phyloP scores from a whole-genome alignment of 2,113 vertebrate species.

The Circaetus gallicus region DNA sequence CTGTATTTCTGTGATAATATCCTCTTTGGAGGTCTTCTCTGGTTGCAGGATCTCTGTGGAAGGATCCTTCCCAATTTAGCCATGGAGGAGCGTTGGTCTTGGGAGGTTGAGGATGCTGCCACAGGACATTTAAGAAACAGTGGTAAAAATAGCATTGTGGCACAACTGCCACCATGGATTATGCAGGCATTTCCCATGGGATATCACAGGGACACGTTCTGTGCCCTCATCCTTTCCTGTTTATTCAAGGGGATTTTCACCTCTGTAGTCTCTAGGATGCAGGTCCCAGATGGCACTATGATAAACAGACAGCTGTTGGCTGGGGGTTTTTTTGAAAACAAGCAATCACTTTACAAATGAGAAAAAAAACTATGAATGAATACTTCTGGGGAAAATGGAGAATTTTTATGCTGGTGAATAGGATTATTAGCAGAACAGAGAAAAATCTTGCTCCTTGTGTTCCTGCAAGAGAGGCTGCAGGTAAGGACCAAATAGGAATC shows the following conservation, averaged over 20 bases:
- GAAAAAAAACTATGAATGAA: background rate
- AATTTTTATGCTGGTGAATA: background rate
- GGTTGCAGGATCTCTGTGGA: background rate
- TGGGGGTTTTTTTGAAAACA: background rate
- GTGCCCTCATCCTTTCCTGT: background rate
- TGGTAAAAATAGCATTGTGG: background rate
- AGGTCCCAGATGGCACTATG: background rate
- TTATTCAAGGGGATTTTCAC: background rate
- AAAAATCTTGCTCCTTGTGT: background rate
- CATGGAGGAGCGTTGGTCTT: accelerated
- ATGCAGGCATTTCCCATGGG: background rate
- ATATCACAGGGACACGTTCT: background rate
- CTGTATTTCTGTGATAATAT: background rate
- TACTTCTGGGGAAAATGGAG: background rate
- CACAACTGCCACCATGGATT: background rate
- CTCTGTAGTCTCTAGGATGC: background rate
- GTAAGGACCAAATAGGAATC: background rate
- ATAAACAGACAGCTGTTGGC: background rate
- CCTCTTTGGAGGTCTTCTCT: background rate
- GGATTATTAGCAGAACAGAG: background rate
- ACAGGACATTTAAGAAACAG: background rate
- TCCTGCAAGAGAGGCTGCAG: background rate
- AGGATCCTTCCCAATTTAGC: background rate
- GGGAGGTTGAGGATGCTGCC: background rate
- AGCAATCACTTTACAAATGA: background rate